These are phyloP conservation scores for Coendou prehensilis DNA, from an alignment of 2,797 vertebrate genomes.

Conservation along the genomic window DNA sequence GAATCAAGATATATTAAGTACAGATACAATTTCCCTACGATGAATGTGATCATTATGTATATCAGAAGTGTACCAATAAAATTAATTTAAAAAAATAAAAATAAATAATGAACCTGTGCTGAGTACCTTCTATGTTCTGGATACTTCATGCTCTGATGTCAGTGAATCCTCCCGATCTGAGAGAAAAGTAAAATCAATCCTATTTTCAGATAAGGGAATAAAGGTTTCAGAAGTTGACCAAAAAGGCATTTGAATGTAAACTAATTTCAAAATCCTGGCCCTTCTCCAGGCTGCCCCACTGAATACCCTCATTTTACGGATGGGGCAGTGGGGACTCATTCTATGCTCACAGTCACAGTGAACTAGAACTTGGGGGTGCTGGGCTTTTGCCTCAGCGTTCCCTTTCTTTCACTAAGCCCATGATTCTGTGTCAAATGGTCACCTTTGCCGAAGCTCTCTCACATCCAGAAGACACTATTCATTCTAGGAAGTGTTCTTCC, in stretches of 20 bases:
- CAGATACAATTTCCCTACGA: too few relatives aligned
- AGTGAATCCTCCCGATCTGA: neutral
- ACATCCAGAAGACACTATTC: neutral
- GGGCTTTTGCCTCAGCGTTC: neutral
- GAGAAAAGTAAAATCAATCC: neutral
- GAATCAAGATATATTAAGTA: neutral
- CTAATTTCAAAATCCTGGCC: neutral
- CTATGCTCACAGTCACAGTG: neutral
- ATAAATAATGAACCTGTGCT: neutral
- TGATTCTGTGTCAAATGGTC: neutral
- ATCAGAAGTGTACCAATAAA: neutral
- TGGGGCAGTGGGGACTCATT: neutral
- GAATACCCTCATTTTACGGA: neutral
- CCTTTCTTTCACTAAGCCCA: neutral
- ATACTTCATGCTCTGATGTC: neutral
- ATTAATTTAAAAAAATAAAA: neutral
- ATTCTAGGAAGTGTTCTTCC: neutral
- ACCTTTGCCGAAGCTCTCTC: neutral
- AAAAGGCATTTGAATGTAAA: neutral
- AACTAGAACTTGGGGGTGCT: too few relatives aligned
- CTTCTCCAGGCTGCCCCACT: neutral
- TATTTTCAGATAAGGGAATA: neutral
- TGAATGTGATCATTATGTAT: neutral
- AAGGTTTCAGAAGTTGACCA: neutral
- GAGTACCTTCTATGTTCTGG: neutral